Base-by-base conservation (phyloP, 2,888 invertebrate genomes). In the Drosophila parthenogenetica region DNA sequence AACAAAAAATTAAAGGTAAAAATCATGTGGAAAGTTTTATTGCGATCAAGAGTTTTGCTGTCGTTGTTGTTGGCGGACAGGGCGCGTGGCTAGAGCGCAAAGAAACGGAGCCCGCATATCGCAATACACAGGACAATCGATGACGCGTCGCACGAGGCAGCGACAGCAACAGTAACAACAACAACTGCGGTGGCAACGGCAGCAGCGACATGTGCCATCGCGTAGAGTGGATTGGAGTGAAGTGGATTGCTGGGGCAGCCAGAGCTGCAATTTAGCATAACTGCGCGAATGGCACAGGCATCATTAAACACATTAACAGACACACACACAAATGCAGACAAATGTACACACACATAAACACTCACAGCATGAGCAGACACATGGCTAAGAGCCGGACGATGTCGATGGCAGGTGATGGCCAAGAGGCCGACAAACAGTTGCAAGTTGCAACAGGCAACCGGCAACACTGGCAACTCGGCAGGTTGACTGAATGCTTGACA, bases 261-360 rank as follows among this genome's bases (percentile, higher is more conserved):
- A 42, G 51, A 64, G 77, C 61, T 60, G 70, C 80, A 87, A 87
- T 79, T 85, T 87, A 85, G 83, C 86, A 84, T 83, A 87, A 83
- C 81, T 83, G 76, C 80, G 81, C 77, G 75, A 71, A 72, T 79
- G 81, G 87, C 73, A 69, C 79, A 76, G 88, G 88, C 76, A 84
- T 84, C 86, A 84, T 84, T 87, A 84, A 85, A 85, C 86, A 85
- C 83, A 87, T 84, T 84, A 87, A 85, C 85, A 85, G 75, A 69
- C 87, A 66, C 59, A 74, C 42, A 64, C 22, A 39, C 39, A 46
- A 32, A 55, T 16, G 42, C 22, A 37, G 5, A 35, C 37, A 45
- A 19, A 57, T 32, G 17, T n/a, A 42, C 48, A 35, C 35, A 35
- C 35, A 13, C 13, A 13, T 35, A 13, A 11, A 35, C 35, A 35